Conservation (phyloP, 2,888 invertebrate genomes). For the Piscicola geometra region DNA sequence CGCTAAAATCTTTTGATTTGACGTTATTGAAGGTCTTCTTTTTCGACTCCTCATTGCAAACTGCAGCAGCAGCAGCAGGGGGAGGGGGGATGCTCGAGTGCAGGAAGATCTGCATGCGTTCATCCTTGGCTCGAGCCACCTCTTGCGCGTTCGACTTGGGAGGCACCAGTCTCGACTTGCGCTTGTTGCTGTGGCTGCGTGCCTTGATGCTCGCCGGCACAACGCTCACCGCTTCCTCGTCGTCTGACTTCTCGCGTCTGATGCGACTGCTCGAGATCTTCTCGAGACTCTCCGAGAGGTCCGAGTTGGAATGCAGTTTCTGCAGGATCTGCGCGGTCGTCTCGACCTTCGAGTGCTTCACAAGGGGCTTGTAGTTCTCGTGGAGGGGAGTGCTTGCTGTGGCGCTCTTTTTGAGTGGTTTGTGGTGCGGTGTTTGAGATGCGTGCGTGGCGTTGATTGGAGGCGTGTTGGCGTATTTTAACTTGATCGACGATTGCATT, state of each 20-base stretch:
- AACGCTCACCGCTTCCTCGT: constrained; percentile 43
- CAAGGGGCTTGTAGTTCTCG: background rate
- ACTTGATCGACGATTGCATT: background rate
- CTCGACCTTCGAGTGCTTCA: constrained; percentile 61
- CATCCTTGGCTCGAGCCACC: constrained; percentile 53
- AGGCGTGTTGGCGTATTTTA: background rate
- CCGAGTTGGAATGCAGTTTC: constrained; percentile 63
- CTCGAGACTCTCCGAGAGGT: constrained; percentile 47
- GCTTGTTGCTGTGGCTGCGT: constrained; percentile 48
- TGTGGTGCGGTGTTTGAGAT: background rate
- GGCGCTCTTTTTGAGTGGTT: background rate
- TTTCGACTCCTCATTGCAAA: background rate
- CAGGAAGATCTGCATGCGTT: constrained; percentile 57
- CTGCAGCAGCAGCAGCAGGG: constrained; percentile 24
- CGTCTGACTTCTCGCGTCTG: constrained; percentile 48
- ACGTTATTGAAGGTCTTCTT: background rate
- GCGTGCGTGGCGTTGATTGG: background rate
- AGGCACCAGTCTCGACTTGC: constrained; percentile 42
- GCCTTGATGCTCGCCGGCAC: constrained; percentile 51
- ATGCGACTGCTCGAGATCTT: constrained; percentile 52
- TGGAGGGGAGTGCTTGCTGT: background rate
- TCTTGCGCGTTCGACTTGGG: constrained; percentile 44
- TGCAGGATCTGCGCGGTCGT: constrained; percentile 77
- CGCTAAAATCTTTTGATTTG: constrained; percentile 2
- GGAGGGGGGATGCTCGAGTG: constrained; percentile 48